These are phyloP conservation scores for Tillus elongatus DNA, from an alignment of 2,888 invertebrate genomes.

Conservation along the genomic window DNA sequence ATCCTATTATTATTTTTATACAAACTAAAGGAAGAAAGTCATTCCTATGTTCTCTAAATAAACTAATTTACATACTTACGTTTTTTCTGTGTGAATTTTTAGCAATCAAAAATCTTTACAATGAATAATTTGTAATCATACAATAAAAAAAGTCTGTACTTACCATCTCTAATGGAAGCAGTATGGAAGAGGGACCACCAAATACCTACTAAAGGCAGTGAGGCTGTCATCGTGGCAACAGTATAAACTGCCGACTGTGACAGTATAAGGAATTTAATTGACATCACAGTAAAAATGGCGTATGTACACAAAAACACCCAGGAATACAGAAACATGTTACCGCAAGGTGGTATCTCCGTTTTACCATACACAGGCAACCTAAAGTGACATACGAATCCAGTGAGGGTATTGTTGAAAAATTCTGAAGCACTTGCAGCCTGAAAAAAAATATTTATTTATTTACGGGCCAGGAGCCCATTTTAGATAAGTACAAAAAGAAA, in stretches of 20 bases:
- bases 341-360: constrained; percentile 22
- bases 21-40: too few relatives aligned
- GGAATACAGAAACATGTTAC: constrained; percentile 35
- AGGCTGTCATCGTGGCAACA: constrained; percentile 45
- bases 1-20: too few relatives aligned
- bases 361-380: constrained; percentile 23
- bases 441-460: constrained; percentile 12
- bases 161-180: constrained; percentile 40
- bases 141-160: constrained; percentile 9
- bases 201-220: constrained; percentile 47
- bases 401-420: constrained; percentile 35
- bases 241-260: constrained; percentile 51
- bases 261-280: constrained; percentile 45
- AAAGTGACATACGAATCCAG: constrained; percentile 38
- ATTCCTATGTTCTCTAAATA: too few relatives aligned
- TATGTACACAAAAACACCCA: constrained; percentile 46
- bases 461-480: too few relatives aligned
- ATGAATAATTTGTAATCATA: background rate
- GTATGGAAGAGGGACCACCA: constrained; percentile 52
- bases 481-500: too few relatives aligned
- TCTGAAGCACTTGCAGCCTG: constrained; percentile 30
- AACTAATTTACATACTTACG: too few relatives aligned
- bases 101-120: too few relatives aligned
- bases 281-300: constrained; percentile 42
- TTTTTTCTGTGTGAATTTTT: too few relatives aligned